Base-by-base conservation (phyloP, 2,888 invertebrate genomes). In the Rotaria magnacalcarata region DNA sequence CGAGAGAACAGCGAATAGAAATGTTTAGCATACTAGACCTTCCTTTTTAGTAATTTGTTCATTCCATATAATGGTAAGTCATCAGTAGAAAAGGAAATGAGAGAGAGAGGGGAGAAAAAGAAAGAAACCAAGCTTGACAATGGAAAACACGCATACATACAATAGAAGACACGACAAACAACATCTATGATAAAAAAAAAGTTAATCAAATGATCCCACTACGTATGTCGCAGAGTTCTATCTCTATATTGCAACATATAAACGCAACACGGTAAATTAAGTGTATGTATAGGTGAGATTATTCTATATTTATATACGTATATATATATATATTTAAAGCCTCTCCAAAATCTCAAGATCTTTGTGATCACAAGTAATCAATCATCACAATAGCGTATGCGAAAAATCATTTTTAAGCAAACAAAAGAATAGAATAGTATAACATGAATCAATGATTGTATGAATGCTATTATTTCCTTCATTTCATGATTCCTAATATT, bases 401-500 rank as follows among this genome's bases (percentile, higher is more conserved):
- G 14, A 27, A 67, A 19, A 67, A 67, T 34, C 34, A 34, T 34
- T 34, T 67, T 67, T 67, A 11, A 67, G 34, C 34, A 67, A 67
- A 67, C 14, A 34, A 67, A 34, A 34, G 34, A 67, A 19, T 2
- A 34, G 67, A 67, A 34, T 67, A 41, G 19, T 67, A 34, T 67
- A 67, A 67, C 34, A 67, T 67, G 67, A 67, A 41, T 67, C 67
- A 34, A 67, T 67, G 67, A 67, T 67, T 34, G 67, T 34, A 34
- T 34, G 34, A 67, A 34, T 34, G 34, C 67, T 67, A 67, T 67
- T 67, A 67, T 67, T 67, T 67, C 41, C 67, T 67, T 41, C 67
- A 67, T 67, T 67, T 34, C 34, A 67, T 67, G 27, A 67, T 67
- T 67, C 34, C 19, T 67, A 34, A 67, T 67, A 67, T 67, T 67